These are phyloP conservation scores for Poeciliopsis presidionis DNA, from an alignment of 2,797 vertebrate genomes.

Conservation along the genomic window DNA sequence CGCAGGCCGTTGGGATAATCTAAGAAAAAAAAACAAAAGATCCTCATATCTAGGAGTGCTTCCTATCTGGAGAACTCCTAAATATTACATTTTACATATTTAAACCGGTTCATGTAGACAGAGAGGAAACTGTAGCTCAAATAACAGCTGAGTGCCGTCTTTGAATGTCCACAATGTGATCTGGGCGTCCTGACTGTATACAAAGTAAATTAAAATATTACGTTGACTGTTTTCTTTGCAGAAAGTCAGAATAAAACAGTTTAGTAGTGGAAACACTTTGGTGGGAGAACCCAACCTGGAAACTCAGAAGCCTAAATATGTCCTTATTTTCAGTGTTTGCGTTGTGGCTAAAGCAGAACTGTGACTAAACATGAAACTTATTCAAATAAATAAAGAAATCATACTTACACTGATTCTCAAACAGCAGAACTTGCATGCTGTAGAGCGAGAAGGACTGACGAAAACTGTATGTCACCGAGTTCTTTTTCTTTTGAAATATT, in stretches of 20 bases:
- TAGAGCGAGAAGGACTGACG: conserved; percentile 96
- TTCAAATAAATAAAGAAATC: conserved; percentile 13
- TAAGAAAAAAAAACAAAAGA: conserved; percentile 47
- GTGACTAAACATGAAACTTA: not conserved
- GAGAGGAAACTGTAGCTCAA: not conserved
- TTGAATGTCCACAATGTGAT: not conserved
- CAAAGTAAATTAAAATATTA: not conserved
- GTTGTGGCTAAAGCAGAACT: not conserved
- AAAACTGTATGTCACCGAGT: conserved; percentile 97
- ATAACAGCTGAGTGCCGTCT: not conserved
- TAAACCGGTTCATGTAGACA: not conserved
- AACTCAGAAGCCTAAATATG: not conserved
- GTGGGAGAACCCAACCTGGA: not conserved
- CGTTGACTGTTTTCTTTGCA: not conserved
- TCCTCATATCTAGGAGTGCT: not conserved
- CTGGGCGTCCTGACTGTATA: not conserved
- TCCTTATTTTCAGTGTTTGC: not conserved
- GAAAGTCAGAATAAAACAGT: not conserved
- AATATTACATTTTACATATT: not conserved
- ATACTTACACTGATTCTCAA: conserved; percentile 96
- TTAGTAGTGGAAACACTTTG: not conserved
- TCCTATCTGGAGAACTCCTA: not conserved
- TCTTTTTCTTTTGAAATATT: conserved; percentile 99
- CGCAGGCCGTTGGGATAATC: conserved; percentile 97
- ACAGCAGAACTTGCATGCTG: conserved; percentile 96